Evolutionary conservation across 2,113 vertebrate species (phyloP), one percentile per base, ranked within the genome.

Genomic region (Phylloscopus whistleri): DNA sequence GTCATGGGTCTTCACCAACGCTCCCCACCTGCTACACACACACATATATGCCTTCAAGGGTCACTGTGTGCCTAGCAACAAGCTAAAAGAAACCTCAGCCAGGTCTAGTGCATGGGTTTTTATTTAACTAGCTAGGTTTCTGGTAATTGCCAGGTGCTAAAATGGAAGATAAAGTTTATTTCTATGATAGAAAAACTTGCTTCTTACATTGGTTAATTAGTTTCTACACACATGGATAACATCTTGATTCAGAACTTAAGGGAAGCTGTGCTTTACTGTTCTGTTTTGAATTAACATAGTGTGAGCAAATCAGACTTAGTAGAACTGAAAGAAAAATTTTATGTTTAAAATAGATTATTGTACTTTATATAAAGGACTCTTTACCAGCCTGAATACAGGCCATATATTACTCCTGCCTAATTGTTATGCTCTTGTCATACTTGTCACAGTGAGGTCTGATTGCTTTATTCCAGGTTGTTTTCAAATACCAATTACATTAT

Each of bases 31-130:
- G 62, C 79, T 53, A 41, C n/a, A 31, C 7, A 2, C 37, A 5
- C 22, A 24, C 2, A 7, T n/a, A 27, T 1, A 12, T 0, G 2
- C 53, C 21, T 48, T 55, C 23, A 35, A 31, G 48, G 43, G 37
- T 37, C 26, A 22, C 31, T 69, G 11, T 11, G 21, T 66, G 35
- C 16, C 55, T 58, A 69, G 3, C 41, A 14, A 66, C 46, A 86
- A 72, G 28, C 16, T 49, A 53, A 89, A 84, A 49, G 59, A 69
- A 84, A 69, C 23, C 23, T 3, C 5, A 67, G 44, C 17, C 5
- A 56, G 33, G 13, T 41, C 44, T 66, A 74, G 33, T 35, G 51
- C 17, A 2, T 2, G 1, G 12, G 3, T 60, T 92, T 51, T 63
- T 35, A 76, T 17, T 56, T 72, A 64, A 60, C 13, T 18, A 39